Conservation (phyloP, 2,888 invertebrate genomes). For the Pomacea canaliculata region DNA sequence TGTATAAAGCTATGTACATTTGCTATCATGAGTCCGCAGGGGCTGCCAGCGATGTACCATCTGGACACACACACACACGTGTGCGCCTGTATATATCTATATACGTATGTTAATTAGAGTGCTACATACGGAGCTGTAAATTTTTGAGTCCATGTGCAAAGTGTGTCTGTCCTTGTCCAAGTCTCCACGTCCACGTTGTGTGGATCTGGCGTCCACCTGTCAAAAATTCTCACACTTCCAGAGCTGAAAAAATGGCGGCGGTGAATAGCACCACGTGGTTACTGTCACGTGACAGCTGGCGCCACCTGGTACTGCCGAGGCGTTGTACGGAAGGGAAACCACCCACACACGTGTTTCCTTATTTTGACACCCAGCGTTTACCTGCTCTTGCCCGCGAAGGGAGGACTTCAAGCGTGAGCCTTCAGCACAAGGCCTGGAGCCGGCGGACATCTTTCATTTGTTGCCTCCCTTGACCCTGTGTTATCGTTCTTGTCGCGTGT, state of each 20-base stretch:
- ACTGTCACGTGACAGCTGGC: conserved; percentile 20
- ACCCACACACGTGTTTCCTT: conserved; percentile 29
- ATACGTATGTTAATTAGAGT: no score
- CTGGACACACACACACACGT: not conserved
- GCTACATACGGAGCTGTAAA: no score
- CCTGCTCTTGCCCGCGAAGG: not conserved
- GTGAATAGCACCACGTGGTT: conserved; percentile 4
- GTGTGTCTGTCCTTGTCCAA: no score
- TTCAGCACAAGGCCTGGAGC: conserved; percentile 14
- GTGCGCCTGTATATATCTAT: not conserved
- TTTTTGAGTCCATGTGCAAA: no score
- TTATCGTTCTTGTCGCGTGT: no score
- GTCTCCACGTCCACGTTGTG: not conserved
- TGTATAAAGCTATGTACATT: no score
- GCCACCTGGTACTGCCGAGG: conserved; percentile 14
- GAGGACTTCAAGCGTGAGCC: conserved; percentile 8
- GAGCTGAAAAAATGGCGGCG: no score
- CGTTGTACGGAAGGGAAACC: conserved; percentile 10
- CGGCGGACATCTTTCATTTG: not conserved
- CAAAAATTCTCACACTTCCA: no score
- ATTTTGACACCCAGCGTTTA: conserved; percentile 26
- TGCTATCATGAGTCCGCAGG: no score
- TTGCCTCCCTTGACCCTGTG: not conserved
- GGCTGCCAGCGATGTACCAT: not conserved
- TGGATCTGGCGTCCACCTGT: no score